These are phyloP conservation scores for Pangasius djambal DNA, from an alignment of 2,797 vertebrate species.

Conservation along the genomic window DNA sequence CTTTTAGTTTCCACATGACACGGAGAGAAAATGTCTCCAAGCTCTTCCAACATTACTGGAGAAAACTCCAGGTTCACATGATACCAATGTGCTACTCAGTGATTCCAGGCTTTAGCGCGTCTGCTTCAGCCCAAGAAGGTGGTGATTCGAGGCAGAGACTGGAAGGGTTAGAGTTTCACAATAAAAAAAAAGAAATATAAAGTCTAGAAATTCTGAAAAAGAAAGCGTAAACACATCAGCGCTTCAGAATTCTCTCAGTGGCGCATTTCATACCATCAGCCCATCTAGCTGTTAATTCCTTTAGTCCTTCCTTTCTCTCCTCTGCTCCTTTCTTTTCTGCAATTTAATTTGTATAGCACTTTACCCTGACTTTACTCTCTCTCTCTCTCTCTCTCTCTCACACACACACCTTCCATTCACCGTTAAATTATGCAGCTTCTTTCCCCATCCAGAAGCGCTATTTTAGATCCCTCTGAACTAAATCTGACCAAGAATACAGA, in stretches of 20 bases:
- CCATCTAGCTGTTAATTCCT: conserved; percentile 21
- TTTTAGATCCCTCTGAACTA: conserved; percentile 16
- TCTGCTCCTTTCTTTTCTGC: background rate
- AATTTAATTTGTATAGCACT: background rate
- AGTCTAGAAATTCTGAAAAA: background rate
- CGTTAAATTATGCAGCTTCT: conserved; percentile 25
- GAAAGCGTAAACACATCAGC: background rate
- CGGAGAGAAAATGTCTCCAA: background rate
- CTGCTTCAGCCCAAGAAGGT: no score
- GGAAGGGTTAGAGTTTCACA: no score
- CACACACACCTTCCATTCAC: background rate
- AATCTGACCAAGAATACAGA: conserved; percentile 18
- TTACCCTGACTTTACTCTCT: background rate
- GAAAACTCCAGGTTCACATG: background rate
- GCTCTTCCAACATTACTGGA: background rate
- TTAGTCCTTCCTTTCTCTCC: conserved; percentile 6
- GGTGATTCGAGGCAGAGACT: no score
- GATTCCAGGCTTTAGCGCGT: no score
- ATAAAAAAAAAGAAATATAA: no score
- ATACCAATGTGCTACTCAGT: no score
- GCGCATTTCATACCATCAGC: conserved; percentile 21
- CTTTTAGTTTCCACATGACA: background rate
- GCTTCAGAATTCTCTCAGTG: background rate
- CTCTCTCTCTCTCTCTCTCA: background rate
- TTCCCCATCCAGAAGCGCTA: conserved; percentile 7